Conservation (phyloP, 1,140 invertebrate genomes). For the Liolophura sinensis region DNA sequence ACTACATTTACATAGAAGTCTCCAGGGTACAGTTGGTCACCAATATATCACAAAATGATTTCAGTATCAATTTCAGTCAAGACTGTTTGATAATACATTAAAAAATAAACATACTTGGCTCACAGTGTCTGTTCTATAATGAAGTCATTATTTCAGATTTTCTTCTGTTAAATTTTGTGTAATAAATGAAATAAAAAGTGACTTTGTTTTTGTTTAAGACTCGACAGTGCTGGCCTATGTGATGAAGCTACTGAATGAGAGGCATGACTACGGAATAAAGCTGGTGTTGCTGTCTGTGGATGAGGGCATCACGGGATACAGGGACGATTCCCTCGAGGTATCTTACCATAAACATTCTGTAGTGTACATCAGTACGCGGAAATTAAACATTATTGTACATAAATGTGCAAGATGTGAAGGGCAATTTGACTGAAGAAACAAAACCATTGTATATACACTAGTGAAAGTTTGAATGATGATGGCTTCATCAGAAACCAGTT, state of each 20-base stretch:
- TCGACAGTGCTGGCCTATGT: constrained; percentile 93
- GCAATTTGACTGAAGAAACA: not conserved
- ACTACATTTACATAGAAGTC: too few species aligned
- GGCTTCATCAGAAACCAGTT: not conserved
- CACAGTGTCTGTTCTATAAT: too few species aligned
- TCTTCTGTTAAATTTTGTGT: too few species aligned
- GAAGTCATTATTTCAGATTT: too few species aligned
- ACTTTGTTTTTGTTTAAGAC: constrained; percentile 65
- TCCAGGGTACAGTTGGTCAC: too few species aligned
- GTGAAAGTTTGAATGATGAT: too few species aligned
- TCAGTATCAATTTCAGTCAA: too few species aligned
- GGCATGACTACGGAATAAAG: constrained; percentile 89
- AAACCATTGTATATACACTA: not conserved
- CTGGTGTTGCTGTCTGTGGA: constrained; percentile 95
- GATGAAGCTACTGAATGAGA: constrained; percentile 88
- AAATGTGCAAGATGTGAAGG: not conserved
- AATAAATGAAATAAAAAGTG: too few species aligned
- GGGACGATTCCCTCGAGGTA: constrained; percentile 94
- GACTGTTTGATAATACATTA: too few species aligned
- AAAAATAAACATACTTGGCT: too few species aligned
- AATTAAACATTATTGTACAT: not conserved
- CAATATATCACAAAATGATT: too few species aligned
- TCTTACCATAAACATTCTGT: constrained; percentile 13
- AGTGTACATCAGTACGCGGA: not conserved
- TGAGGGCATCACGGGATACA: constrained; percentile 97